Conservation (phyloP, 2,113 vertebrate genomes). For the Rallus limicola region DNA sequence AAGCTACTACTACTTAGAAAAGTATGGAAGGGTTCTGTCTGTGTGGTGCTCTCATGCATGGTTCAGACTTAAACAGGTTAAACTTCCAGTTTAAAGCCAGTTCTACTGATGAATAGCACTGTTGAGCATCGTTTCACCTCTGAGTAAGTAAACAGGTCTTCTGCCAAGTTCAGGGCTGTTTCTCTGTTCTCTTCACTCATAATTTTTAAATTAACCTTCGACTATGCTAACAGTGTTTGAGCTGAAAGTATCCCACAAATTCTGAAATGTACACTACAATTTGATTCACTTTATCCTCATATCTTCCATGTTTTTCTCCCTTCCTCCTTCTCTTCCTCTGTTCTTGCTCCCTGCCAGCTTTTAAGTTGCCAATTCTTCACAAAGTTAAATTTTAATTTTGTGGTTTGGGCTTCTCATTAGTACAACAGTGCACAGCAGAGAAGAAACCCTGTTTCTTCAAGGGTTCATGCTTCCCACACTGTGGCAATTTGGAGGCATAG, state of each 20-base stretch:
- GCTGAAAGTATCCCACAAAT: background rate
- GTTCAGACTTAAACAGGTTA: background rate
- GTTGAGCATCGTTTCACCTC: background rate
- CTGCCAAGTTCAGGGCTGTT: background rate
- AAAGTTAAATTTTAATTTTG: background rate
- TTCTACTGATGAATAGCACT: background rate
- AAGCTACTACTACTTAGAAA: background rate
- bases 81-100: background rate
- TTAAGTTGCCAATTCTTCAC: background rate
- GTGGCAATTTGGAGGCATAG: background rate
- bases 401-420: background rate
- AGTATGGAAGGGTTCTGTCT: background rate
- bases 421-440: background rate
- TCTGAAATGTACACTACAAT: background rate
- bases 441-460: background rate
- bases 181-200: background rate
- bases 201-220: background rate
- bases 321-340: background rate
- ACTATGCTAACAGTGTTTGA: background rate
- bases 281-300: background rate
- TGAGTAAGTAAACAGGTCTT: accelerated
- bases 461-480: background rate
- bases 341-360: background rate
- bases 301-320: background rate
- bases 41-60: background rate